phyloP scores from a whole-genome alignment of 2,113 vertebrate genomes.

The Epinephelus lanceolatus region DNA sequence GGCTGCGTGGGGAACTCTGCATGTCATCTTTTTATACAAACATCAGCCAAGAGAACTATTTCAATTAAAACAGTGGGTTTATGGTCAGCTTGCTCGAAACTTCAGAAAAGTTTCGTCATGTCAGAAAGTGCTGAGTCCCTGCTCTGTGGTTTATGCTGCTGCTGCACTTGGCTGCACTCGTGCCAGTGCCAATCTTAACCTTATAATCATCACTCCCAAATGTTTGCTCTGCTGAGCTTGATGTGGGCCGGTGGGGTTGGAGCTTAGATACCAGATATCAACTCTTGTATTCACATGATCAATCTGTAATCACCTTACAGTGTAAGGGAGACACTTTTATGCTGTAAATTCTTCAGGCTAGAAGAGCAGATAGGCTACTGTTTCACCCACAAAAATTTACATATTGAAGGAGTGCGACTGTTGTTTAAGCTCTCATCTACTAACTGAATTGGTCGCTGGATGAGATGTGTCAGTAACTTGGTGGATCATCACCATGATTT shows the following conservation, averaged over 20 bases:
- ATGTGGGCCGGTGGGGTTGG: background rate
- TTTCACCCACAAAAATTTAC: background rate
- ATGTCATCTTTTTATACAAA: background rate
- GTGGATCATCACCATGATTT: background rate
- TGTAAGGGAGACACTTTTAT: background rate
- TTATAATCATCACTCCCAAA: background rate
- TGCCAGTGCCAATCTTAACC: background rate
- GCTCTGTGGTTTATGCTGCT: background rate
- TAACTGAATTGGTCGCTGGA: background rate
- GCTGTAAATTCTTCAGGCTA: background rate
- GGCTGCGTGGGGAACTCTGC: background rate
- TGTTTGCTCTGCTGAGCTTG: background rate
- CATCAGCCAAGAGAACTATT: background rate
- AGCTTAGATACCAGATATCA: background rate
- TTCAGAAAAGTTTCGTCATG: background rate
- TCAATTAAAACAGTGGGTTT: background rate
- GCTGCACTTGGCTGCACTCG: background rate
- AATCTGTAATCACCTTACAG: background rate
- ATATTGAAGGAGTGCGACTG: background rate
- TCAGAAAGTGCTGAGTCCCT: background rate
- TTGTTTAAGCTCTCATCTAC: background rate
- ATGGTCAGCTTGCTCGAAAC: background rate
- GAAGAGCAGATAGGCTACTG: background rate
- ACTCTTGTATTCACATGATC: background rate
- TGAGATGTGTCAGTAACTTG: background rate